Percentiles rank a stretch among this genome's conserved stretches.
These are phyloP conservation scores for Yponomeuta plumbellus DNA, from an alignment of 2,888 invertebrate genomes.

Conservation along the genomic window DNA sequence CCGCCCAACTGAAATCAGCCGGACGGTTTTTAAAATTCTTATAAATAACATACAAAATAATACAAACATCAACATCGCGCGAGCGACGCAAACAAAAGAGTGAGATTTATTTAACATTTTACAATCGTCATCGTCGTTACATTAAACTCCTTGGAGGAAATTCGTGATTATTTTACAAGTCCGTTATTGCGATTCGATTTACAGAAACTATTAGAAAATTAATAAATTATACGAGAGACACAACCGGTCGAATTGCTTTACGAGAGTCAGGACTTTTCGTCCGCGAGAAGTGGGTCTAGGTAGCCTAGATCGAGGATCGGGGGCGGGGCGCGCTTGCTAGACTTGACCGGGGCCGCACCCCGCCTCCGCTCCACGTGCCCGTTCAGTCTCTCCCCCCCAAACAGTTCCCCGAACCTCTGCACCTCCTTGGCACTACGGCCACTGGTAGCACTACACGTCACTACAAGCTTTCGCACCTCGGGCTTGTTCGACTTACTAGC, in stretches of 20 bases:
- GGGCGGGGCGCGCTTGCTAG: conserved; percentile 39
- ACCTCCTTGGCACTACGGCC: conserved; percentile 28
- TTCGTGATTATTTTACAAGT: conserved; percentile 62
- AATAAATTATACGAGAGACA: conserved; percentile 72
- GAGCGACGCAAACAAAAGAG: conserved; percentile 46
- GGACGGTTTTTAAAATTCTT: conserved; percentile 62
- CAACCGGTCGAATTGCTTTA: conserved; percentile 56
- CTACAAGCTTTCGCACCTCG: conserved; percentile 68
- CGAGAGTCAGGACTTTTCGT: conserved; percentile 66
- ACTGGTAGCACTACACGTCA: conserved; percentile 58
- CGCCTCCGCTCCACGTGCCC: conserved; percentile 39
- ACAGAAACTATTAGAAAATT: conserved; percentile 40
- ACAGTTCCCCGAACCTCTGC: conserved; percentile 19
- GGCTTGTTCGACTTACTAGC: conserved; percentile 63
- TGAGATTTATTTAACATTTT: conserved; percentile 69
- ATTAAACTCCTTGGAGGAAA: conserved; percentile 54
- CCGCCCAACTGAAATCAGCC: conserved; percentile 45
- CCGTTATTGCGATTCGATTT: conserved; percentile 60
- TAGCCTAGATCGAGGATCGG: conserved; percentile 60
- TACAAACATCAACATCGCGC: conserved; percentile 66
- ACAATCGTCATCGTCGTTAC: conserved; percentile 35
- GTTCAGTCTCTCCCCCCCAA: conserved; percentile 40
- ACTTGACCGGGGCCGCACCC: conserved; percentile 35
- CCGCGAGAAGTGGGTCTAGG: conserved; percentile 67
- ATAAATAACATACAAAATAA: conserved; percentile 76